Percentiles rank a stretch among this genome's conserved stretches.
Evolutionary conservation across 1,140 invertebrate species (phyloP).

Genomic region (Lepidurus couesii): DNA sequence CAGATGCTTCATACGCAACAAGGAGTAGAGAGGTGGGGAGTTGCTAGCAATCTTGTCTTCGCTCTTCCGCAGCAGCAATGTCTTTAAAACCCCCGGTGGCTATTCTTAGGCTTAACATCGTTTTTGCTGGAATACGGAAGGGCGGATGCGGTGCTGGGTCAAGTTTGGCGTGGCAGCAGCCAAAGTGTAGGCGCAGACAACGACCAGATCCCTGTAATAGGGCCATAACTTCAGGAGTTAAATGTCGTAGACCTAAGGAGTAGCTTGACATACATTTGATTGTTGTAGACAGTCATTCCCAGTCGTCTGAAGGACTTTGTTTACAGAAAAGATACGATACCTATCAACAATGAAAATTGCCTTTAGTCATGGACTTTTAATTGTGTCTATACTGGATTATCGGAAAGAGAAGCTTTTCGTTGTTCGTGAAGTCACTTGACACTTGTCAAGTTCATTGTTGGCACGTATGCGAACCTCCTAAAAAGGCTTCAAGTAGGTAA

Average conservation of each 20-base stretch:
- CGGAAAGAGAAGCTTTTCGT: too few species aligned
- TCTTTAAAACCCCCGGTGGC: background rate
- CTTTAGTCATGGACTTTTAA: background rate
- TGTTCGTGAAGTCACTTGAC: background rate
- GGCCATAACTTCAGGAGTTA: background rate
- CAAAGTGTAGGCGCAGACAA: background rate
- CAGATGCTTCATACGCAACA: background rate
- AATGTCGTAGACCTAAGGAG: background rate
- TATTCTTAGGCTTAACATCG: slow-evolving; percentile 1
- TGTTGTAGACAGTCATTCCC: background rate
- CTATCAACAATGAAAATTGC: background rate
- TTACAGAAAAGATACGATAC: background rate
- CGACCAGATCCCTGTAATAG: background rate
- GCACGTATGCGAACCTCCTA: background rate
- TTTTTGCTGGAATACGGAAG: slow-evolving; percentile 4
- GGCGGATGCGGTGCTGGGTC: slow-evolving; percentile 4
- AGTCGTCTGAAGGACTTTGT: background rate
- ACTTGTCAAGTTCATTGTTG: background rate
- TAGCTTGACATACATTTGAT: background rate
- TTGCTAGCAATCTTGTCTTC: background rate
- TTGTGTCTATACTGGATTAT: background rate
- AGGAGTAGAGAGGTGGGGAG: background rate
- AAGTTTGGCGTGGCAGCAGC: background rate
- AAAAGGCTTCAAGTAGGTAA: background rate
- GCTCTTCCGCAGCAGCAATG: background rate